phyloP scores from a whole-genome alignment of 2,113 vertebrate species.

The Hypomesus transpacificus region DNA sequence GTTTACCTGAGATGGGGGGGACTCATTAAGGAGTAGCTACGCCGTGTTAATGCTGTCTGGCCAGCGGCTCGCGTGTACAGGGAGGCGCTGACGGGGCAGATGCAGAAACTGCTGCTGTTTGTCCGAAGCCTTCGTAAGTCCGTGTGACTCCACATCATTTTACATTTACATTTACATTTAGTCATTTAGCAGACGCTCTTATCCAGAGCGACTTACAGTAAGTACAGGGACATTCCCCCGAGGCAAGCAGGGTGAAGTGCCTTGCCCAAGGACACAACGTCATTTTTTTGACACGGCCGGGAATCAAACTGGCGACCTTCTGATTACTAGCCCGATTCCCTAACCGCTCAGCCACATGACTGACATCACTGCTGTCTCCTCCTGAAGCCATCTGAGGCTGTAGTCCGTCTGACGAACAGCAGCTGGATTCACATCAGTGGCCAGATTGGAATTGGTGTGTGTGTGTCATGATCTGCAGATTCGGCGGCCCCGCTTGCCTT shows the following conservation, averaged over 20 bases:
- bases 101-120: slow-evolving; percentile 10
- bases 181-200: too few species aligned
- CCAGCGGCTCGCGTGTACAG: slow-evolving; percentile 26
- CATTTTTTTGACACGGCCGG: too few species aligned
- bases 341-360: too few species aligned
- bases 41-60: slow-evolving; percentile 51
- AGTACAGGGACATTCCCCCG: too few species aligned
- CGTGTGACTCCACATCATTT: slow-evolving; percentile 15
- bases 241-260: too few species aligned
- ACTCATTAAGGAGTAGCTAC: slow-evolving; percentile 40
- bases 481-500: slow-evolving; percentile 19
- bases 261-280: too few species aligned
- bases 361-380: slow-evolving; percentile 28
- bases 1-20: slow-evolving; percentile 29
- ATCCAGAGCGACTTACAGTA: too few species aligned
- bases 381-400: slow-evolving; percentile 12
- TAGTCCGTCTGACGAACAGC: slow-evolving; percentile 8
- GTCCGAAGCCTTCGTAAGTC: slow-evolving; percentile 25
- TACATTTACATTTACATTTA: too few species aligned
- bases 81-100: slow-evolving; percentile 28
- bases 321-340: too few species aligned
- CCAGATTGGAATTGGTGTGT: slow-evolving; percentile 40
- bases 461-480: slow-evolving; percentile 25
- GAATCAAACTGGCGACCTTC: too few species aligned
- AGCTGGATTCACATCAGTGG: slow-evolving; percentile 37